Evolutionary conservation across 2,113 vertebrate species (phyloP), one percentile per base, ranked within the genome.

Genomic region (Glaucidium brasilianum): DNA sequence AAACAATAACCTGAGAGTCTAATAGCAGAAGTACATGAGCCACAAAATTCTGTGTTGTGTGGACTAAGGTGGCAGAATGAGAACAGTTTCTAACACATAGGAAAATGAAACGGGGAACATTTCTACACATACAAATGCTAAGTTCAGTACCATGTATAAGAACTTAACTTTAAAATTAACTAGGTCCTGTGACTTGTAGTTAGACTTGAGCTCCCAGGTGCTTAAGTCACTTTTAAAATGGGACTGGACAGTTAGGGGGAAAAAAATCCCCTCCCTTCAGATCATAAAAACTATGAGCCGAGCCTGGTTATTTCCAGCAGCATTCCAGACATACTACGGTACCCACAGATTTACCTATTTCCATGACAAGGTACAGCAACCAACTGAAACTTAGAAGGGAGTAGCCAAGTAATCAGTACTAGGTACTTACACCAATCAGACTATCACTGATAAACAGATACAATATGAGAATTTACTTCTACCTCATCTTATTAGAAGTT

Each of bases 391-490:
- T 37, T 37, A 53, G 60, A 35, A 15, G 4, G 4, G 37, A 49
- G 16, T 5, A 62, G 18, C 25, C 52, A 41, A 12, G 8, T 29
- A 55, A 55, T 10, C 14, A 32, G 10, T 27, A 30, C 14, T 35
- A 12, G 17, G 10, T 39, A 35, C 23, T 29, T 18, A 8, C 1
- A 3, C 10, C 39, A 49, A 45, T 67, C 27, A 72, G 52, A 43
- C 15, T 12, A 43, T 25, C 25, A 29, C 12, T 16, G 27, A 69
- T 19, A 22, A 35, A 64, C 4, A 26, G 49, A 6, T 41, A 45
- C 1, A 5, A 15, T 6, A 45, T 0, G 0, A 41, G 11, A 69
- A 76, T 4, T 84, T 7, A 58, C 10, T 67, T 41, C 5, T 15
- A 67, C 39, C 19, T 72, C 62, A 62, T 19, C 30, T 49, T 21